Evolutionary conservation across 2,797 vertebrate genomes (phyloP), one percentile per base, ranked within the genome.

Genomic region (Siniperca scherzeri): DNA sequence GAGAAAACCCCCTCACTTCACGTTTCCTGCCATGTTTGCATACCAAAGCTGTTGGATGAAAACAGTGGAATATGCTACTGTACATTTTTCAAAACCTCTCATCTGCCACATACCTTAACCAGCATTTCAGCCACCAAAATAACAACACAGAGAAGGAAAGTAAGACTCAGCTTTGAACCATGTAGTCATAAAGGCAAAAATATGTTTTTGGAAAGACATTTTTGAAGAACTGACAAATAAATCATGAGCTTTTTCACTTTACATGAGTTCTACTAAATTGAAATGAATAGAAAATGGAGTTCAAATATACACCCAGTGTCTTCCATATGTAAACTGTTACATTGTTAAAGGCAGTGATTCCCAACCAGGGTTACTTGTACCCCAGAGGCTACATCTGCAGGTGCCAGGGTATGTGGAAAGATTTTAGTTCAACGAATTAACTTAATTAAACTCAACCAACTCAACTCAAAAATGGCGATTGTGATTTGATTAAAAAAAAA

Each of bases 21-120:
- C 11, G n/a, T 89, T 89, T 70, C 73, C 59, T 61, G 60, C 61
- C 81, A 14, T 66, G 75, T 66, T 60, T 61, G 72, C 88, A 87
- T 89, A 79, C 77, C 88, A 74, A 55, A 88, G 81, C 72, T 64
- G 52, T 27, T 69, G 70, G 21, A 70, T 60, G 65, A 57, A 74
- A 60, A 77, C 55, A 55, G 40, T 36, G 27, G 36, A 78, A 70
- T 48, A 79, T 8, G 42, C 40, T 61, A 66, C 64, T 53, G 57
- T 21, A 17, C 44, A 48, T 70, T 27, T 72, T 30, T 65, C 67
- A 70, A 30, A 65, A 22, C 0, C 2, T 21, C 61, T 38, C 56
- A 59, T 69, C 72, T 56, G 75, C 53, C 71, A 66, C 55, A 40
- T 62, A 21, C 6, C 3, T 17, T 13, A 11, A 30, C 3, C n/a